Evolutionary conservation across 64 coral and sea anemone genomes (phyloP).

Genomic region (Pocillopora damicornis): DNA sequence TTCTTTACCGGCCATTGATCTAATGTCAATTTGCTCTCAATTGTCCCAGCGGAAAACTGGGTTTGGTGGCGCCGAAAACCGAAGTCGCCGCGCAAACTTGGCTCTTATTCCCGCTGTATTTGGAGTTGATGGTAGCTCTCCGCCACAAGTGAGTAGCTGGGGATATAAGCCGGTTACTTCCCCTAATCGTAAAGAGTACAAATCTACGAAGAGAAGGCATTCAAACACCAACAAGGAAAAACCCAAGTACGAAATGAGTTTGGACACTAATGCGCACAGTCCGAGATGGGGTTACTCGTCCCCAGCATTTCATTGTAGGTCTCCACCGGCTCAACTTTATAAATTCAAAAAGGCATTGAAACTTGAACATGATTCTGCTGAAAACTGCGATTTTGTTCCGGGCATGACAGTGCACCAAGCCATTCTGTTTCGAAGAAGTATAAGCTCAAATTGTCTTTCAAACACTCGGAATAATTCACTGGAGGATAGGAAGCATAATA

Average conservation of each 20-base stretch:
- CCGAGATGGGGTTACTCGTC: constrained; percentile 9
- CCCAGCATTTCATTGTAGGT: constrained; percentile 4
- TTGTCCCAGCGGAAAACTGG: background rate
- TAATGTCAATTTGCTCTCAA: background rate
- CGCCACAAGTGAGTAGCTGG: background rate
- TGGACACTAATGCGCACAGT: background rate
- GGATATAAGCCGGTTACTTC: background rate
- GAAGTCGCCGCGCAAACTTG: background rate
- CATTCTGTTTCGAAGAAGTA: background rate
- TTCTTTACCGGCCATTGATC: background rate
- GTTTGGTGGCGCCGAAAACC: background rate
- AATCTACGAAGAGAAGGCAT: background rate
- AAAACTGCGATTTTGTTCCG: background rate
- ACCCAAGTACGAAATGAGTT: background rate
- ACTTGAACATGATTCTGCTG: background rate
- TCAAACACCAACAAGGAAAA: background rate
- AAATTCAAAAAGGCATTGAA: constrained; percentile 16
- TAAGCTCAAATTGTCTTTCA: background rate
- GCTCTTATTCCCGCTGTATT: background rate
- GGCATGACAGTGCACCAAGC: background rate
- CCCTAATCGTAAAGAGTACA: background rate
- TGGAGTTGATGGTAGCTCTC: constrained; percentile 11
- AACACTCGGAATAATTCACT: background rate
- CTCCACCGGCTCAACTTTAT: constrained; percentile 4
- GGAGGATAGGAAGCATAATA: constrained; percentile 23